These are phyloP conservation scores for Anastatus disparis DNA, from an alignment of 1,140 invertebrate species.

Conservation along the genomic window DNA sequence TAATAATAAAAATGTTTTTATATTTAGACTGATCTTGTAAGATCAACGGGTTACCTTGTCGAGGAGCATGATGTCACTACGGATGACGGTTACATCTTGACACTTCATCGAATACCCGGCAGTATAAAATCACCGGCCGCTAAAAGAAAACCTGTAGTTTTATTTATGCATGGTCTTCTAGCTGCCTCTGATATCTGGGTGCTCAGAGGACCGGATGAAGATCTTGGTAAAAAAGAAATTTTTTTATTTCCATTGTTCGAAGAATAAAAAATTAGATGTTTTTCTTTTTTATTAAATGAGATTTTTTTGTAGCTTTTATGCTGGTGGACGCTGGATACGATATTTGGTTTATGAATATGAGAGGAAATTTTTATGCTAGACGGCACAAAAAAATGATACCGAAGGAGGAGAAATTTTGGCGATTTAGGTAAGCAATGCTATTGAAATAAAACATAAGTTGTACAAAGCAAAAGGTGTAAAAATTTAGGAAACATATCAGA, in stretches of 20 bases:
- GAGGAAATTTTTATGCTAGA: slow-evolving; percentile 75
- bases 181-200: slow-evolving; percentile 69
- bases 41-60: slow-evolving; percentile 68
- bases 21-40: slow-evolving; percentile 66
- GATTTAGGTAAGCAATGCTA: slow-evolving; percentile 54
- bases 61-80: slow-evolving; percentile 71
- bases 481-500: too few species aligned
- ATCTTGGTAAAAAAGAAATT: slow-evolving; percentile 66
- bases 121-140: slow-evolving; percentile 49
- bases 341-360: slow-evolving; percentile 77
- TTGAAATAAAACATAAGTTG: too few species aligned
- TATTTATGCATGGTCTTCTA: slow-evolving; percentile 71
- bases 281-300: background rate
- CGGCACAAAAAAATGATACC: slow-evolving; percentile 66
- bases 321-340: slow-evolving; percentile 74
- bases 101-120: slow-evolving; percentile 70
- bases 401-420: slow-evolving; percentile 69
- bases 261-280: background rate
- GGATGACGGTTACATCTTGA: slow-evolving; percentile 72
- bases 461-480: too few species aligned
- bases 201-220: slow-evolving; percentile 64
- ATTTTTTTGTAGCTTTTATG: slow-evolving; percentile 66
- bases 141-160: slow-evolving; percentile 57
- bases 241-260: background rate
- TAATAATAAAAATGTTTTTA: too few species aligned